Evolutionary conservation across 2,888 invertebrate genomes (phyloP), one percentile per base, ranked within the genome.

Genomic region (Mesoligia furuncula): DNA sequence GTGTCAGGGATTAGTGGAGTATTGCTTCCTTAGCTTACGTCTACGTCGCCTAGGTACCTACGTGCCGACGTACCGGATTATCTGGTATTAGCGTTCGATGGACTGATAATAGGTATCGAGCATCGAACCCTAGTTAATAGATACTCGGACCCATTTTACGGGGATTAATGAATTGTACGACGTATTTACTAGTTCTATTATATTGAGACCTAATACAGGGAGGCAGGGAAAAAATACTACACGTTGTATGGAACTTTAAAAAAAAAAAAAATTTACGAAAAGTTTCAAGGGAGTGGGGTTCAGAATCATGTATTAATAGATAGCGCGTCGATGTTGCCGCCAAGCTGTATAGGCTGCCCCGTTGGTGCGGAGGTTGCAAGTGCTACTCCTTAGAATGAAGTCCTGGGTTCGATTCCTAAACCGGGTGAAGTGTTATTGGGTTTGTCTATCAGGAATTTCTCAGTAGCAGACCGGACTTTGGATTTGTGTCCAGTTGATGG

Each of bases 71-170:
- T 79, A 85, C 78, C 78, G 88, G 90, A 89, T 89, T 86, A 87
- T 84, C 80, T 72, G 77, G 88, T 85, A 90, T 91, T 90, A 90
- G 75, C 75, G 71, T 76, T 72, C 85, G 82, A 88, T 90, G 84
- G 86, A 85, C 83, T 83, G 82, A 85, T 87, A 89, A 87, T 86
- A 85, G 81, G 84, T 84, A 82, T 84, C 74, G 86, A 78, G 79
- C 83, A 75, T 66, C 59, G 83, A 83, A 65, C 86, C 77, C 70
- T 15, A 61, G 45, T 57, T 57, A 57, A 20, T 67, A 65, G 39
- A 68, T 64, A 72, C 67, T 79, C 42, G 27, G 27, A n/a, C 61
- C 27, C n/a, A 65, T 73, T 79, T 71, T 39, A n/a, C 31, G 27
- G 6, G 27, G n/a, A 80, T 61, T 73, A 65, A 73, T 65, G 1